Base-by-base conservation (phyloP, 1,140 invertebrate genomes). In the Apis florea region DNA sequence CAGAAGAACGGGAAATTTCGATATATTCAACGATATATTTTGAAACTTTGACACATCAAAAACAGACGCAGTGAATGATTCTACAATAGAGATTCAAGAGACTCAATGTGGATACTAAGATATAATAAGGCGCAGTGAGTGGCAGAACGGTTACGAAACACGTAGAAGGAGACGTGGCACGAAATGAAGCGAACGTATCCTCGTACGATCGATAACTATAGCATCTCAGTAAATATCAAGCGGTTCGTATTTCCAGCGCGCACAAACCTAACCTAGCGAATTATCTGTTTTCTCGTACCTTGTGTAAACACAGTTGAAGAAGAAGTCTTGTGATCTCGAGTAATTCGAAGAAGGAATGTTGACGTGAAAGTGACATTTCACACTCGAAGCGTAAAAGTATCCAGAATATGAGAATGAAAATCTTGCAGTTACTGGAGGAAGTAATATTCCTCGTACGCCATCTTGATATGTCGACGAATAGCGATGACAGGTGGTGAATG, bases 171-270 rank as follows among this genome's bases (percentile, higher is more conserved):
- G 59, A 68, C 73, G 79, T 75, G 67, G 76, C 70, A 84, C 72
- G 73, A 88, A 88, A 88, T 87, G 86, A 85, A 85, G 72, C 83
- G 64, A 87, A 69, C 49, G 67, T 87, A 80, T 88, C 78, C 74
- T 59, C 59, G 78, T 54, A 53, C 83, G 86, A 88, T 88, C 86
- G 86, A 88, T 88, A 84, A 84, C 82, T 83, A 84, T 79, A 87
- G 77, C 82, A 69, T 58, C 83, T 58, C 56, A 58, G 68, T 73
- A 58, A 86, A 84, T 85, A 87, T 72, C 77, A 61, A 81, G 68
- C 72, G 77, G 75, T 70, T 80, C 67, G 83, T 86, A 54, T 78
- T 75, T 81, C 71, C 74, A 84, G 71, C 64, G 77, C 56, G 77
- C 64, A 69, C 77, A 74, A 76, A 86, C 79, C 86, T 79, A 84